These are phyloP conservation scores for Muschampia plurimacula DNA, from an alignment of 2,888 invertebrate species.

Conservation along the genomic window DNA sequence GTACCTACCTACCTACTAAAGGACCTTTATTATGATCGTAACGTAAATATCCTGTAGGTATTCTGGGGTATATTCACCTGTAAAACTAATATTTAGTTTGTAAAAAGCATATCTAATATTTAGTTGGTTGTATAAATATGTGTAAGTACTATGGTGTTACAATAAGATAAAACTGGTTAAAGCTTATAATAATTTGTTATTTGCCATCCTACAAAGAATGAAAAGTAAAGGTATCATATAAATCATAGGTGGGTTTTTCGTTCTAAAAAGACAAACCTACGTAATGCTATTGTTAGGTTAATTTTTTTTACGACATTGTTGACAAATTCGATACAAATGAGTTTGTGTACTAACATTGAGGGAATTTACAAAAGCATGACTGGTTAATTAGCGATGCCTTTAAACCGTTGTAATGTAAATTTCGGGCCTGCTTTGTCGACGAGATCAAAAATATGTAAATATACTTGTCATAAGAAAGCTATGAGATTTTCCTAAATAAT, in stretches of 20 bases:
- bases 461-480: background rate
- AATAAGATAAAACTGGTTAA: too few species aligned
- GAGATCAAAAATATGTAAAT: background rate
- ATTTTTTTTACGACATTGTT: constrained; percentile 14
- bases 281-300: background rate
- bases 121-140: too few species aligned
- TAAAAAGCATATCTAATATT: too few species aligned
- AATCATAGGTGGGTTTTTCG: background rate
- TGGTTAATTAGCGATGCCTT: constrained; percentile 19
- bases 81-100: too few species aligned
- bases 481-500: background rate
- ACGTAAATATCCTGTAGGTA: too few species aligned
- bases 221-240: background rate
- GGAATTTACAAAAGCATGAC: constrained; percentile 14
- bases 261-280: background rate
- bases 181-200: too few species aligned
- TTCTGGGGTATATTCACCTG: too few species aligned
- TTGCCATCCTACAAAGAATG: too few species aligned
- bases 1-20: too few species aligned
- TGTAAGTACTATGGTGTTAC: too few species aligned
- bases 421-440: background rate
- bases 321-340: constrained; percentile 17
- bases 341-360: constrained; percentile 27
- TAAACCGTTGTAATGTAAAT: constrained; percentile 10
- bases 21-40: too few species aligned